Percentiles rank a stretch among this genome's conserved stretches.
phyloP scores from a whole-genome alignment of 2,113 vertebrate genomes.

The Solea senegalensis region DNA sequence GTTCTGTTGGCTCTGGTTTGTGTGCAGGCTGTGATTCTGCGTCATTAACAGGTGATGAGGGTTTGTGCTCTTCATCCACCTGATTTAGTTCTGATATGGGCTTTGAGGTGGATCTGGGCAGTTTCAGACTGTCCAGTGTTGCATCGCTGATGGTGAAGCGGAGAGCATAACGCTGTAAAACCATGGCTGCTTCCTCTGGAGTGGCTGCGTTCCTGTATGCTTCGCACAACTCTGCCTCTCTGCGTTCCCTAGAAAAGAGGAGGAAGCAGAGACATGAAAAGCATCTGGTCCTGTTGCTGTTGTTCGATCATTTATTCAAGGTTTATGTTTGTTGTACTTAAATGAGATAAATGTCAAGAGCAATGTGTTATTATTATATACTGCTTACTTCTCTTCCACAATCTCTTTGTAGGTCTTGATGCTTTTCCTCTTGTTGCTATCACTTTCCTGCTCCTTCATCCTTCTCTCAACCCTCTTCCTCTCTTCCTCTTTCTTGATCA shows the following conservation, averaged over 20 bases:
- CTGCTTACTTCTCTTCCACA: conserved; percentile 92
- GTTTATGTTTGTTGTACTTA: background rate
- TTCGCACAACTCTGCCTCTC: conserved; percentile 90
- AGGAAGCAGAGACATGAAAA: background rate
- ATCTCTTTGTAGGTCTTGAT: conserved; percentile 99
- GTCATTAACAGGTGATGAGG: background rate
- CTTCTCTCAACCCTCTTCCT: conserved; percentile 94
- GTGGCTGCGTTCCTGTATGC: conserved; percentile 90
- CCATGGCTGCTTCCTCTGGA: conserved; percentile 90
- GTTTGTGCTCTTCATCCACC: conserved; percentile 25
- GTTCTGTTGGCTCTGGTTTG: conserved; percentile 36
- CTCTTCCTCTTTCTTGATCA: conserved; percentile 97
- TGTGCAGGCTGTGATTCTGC: conserved; percentile 20
- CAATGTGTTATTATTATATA: background rate
- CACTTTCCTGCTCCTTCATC: conserved; percentile 81
- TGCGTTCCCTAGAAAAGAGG: conserved; percentile 82
- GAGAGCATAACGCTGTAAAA: conserved; percentile 95
- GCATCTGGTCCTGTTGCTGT: background rate
- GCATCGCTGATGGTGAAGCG: conserved; percentile 98
- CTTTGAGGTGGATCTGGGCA: conserved; percentile 83
- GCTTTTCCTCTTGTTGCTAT: conserved; percentile 89
- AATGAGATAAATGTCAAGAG: background rate
- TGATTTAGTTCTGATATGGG: conserved; percentile 48
- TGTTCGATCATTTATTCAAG: background rate
- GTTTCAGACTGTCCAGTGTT: conserved; percentile 92